Evolutionary conservation across 2,888 invertebrate species (phyloP), one percentile per base, ranked within the genome.

Genomic region (Congeria kusceri): DNA sequence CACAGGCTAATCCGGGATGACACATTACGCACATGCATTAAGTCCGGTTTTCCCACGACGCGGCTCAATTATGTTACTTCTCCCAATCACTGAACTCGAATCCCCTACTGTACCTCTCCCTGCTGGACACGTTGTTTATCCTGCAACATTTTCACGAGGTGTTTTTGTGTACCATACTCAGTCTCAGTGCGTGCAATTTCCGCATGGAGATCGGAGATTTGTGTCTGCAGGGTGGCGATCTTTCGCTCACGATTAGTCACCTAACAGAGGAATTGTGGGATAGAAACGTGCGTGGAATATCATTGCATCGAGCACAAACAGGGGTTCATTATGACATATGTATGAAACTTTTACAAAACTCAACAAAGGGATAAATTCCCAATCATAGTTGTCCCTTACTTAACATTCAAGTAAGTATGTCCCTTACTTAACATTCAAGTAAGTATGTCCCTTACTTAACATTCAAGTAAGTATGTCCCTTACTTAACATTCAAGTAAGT

Each of bases 171-270:
- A 59, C 80, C 80, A 68, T 77, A 87, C 77, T 92, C 92, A 3
- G 91, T 83, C 59, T 92, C 91, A 53, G 89, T 87, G 62, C 87
- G 75, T 0, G 87, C 85, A n/a, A 92, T 74, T 74, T 91, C 90
- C 49, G 88, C 86, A 68, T 91, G 86, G 49, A 91, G 86, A 49
- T 91, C 91, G 13, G 84, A 88, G 58, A 92, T 79, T 82, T 92
- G 90, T 23, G 85, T 62, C 74, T 91, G 89, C 58, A 92, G 87
- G 23, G 80, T 59, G n/a, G 82, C 46, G 9, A 92, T 83, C 83
- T 91, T 91, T 39, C 91, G 80, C 44, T 92, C 92, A 59, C 89
- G 77, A 62, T 85, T 88, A 78, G 88, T 86, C 3, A 91, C 80
- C 91, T 91, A 72, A 27, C 47, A 58, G 25, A 59, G 64, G 39